Base-by-base conservation (phyloP, 2,113 vertebrate species). In the Menura novaehollandiae region DNA sequence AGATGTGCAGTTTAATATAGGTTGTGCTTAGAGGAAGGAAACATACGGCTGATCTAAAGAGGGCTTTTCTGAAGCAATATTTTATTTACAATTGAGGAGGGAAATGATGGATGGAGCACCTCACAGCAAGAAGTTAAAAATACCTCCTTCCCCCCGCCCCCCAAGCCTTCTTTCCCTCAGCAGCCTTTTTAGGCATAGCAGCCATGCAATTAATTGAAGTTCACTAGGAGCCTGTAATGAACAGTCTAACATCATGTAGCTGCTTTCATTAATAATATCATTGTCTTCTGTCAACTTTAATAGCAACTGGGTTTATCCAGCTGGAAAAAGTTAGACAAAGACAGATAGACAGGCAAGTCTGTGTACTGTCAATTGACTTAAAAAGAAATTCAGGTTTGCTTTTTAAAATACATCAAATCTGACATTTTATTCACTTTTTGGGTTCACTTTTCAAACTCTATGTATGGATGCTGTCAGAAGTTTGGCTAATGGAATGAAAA, bases 301-400 rank as follows among this genome's bases (percentile, higher is more conserved):
- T 97, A 96, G 93, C 82, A 82, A 79, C 71, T 97, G 80, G 73
- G 92, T 95, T 97, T 98, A 97, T 97, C 96, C 92, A 97, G 60
- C 86, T 97, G 96, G 93, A 98, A 98, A 97, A 96, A 91, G 37
- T 95, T 96, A 97, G 97, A 97, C 95, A 96, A 95, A 97, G 96
- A 98, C 47, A 95, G 89, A 96, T 93, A 95, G 94, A 92, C 51
- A 77, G 66, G 82, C 95, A 91, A 91, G 80, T 90, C 73, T 97
- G 84, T 96, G 95, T 96, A 93, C 93, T 97, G 95, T 97, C 96
- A 97, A 93, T 95, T 97, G 96, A 68, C 66, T 93, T 95, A 47
- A 89, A 69, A 96, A 95, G 78, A 96, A 97, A 96, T 67, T 63
- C 62, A 91, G 66, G 16, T 91, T 94, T 97, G 84, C 59, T 95